Base-by-base conservation (phyloP, 2,888 invertebrate genomes). In the Dynastes maya region DNA sequence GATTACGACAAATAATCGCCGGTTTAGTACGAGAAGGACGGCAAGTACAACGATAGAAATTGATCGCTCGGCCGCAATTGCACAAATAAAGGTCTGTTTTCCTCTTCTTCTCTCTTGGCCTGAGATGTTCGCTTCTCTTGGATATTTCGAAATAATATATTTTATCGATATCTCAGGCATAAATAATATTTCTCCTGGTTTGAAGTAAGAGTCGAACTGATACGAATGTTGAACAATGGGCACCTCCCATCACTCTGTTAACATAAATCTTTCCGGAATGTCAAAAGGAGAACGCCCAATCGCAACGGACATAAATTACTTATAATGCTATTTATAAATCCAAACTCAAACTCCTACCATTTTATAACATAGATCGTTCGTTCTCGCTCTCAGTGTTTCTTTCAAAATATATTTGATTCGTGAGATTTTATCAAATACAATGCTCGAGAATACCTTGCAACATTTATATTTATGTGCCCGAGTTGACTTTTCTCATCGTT, bases 131-230 rank as follows among this genome's bases (percentile, higher is more conserved):
- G 81, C 80, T 79, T 80, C 63, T 45, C 55, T 22, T 9, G 71
- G 72, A 78, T 81, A 82, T 84, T 82, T 82, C 81, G 80, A 82
- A 83, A 84, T 84, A 84, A 76, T 61, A 83, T 84, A 84, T 83
- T 84, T 84, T 84, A 84, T 84, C 82, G 83, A 83, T 82, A 84
- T 89, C 89, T 89, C 86, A 89, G 78, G 84, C 83, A 88, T 90
- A 91, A 90, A 91, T 90, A 90, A 89, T 90, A 90, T 90, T 90
- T 90, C 89, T 90, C 90, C 79, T 65, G 72, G 77, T 71, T 77
- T 76, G 63, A 72, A 76, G 77, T 64, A 80, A 76, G 80, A 82
- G 82, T 82, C 82, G 82, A 80, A 79, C 83, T 83, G 84, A 84
- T 84, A 84, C 84, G 84, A 84, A 84, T 83, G 83, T 83, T 83